Percentiles rank a stretch among this genome's conserved stretches.
These are phyloP conservation scores for Carcina quercana DNA, from an alignment of 2,888 invertebrate genomes.

Conservation along the genomic window DNA sequence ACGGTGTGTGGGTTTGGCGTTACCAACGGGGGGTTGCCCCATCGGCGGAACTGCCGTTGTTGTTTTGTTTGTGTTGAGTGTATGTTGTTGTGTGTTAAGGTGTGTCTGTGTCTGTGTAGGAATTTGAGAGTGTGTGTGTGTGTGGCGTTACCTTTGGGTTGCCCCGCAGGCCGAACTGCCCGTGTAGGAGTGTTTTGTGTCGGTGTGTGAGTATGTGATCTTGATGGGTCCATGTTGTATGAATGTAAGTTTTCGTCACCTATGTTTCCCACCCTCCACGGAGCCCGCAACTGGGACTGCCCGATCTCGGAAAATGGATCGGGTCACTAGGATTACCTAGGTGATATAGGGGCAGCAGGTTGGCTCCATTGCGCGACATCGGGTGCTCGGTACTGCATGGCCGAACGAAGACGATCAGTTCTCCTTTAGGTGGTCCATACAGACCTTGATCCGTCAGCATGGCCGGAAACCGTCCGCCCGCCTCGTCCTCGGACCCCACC, in stretches of 20 bases:
- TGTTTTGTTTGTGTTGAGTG: neutral
- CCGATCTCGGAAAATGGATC: neutral
- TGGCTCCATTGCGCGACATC: neutral
- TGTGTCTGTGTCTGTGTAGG: neutral
- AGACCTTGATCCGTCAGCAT: neutral
- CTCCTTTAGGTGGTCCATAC: neutral
- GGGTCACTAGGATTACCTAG: neutral
- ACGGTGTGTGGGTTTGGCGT: no score
- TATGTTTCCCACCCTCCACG: neutral
- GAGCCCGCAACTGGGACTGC: constrained; percentile 1
- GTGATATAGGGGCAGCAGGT: neutral
- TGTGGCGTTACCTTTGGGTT: neutral
- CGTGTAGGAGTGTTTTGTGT: no score
- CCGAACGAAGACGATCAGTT: neutral
- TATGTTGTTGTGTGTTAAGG: neutral
- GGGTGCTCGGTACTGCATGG: neutral
- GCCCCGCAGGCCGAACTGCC: neutral
- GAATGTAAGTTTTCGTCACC: neutral
- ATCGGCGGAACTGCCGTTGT: no score
- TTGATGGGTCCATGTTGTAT: neutral
- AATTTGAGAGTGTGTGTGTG: neutral
- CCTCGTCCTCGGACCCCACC: neutral
- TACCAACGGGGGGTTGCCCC: no score
- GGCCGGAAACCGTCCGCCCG: neutral
- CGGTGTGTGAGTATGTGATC: neutral